Base-by-base conservation (phyloP, 1,140 invertebrate species). In the Metopolophium dirhodum region DNA sequence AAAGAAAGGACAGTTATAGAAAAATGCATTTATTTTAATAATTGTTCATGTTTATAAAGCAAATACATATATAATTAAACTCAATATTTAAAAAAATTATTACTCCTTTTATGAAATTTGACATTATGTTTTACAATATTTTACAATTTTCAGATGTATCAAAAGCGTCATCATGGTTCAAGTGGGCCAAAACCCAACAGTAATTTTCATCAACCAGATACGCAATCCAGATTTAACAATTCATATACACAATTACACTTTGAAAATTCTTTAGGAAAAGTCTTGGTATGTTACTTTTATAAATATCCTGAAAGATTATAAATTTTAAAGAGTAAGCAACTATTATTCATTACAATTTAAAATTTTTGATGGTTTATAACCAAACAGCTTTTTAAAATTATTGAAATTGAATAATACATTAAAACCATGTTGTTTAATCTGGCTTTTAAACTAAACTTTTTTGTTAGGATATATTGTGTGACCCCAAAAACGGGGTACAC, bases 241-340 rank as follows among this genome's bases (percentile, higher is more conserved):
- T 94, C 91, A 23, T 94, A 94, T 68, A 94, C 94, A 20, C 94
- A 94, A 88, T 88, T 94, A 35, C 94, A 94, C 54, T 94, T 94
- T 93, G 94, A 94, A 94, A 94, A 94, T 89, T 94, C 94, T 23
- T 88, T 94, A 51, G 94, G 94, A 45, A 94, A 94, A 94, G 90
- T 94, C 11, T 94, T 94, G 93, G 94, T 94, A n/a, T 47, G 51
- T 94, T 51, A 88, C 11, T 85, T 45, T 41, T 85, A 30, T 45
- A 0, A 2, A 83, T 77, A n/a, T 77, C 30, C n/a, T 9, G 23
- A 20, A 77, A 18, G 0, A 77, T 20, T n/a, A 77, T 18, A 77
- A n/a, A 68, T n/a, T 4, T n/a, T 68, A 18, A n/a, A 30, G 3
- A 77, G n/a, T 35, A 18, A 77, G 14, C 9, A 77, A 68, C 30